Conservation (phyloP, 2,113 vertebrate genomes). For the Ictalurus punctatus region DNA sequence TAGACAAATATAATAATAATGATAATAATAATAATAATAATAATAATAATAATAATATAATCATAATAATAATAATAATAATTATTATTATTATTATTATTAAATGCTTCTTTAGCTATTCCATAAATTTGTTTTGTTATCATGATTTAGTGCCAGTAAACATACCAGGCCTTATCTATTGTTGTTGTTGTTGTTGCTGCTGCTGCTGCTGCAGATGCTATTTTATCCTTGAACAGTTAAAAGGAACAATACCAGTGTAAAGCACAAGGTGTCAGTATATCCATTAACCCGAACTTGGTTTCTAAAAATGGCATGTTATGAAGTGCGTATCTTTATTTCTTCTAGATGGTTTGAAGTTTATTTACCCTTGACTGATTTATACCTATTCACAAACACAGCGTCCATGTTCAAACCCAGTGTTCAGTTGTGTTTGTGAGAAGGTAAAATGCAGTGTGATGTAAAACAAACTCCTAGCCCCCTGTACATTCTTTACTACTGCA, state of each 20-base stretch:
- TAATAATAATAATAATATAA: neutral
- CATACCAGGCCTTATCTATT: neutral
- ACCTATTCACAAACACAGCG: neutral
- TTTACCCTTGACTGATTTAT: neutral
- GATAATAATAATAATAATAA: too few relatives aligned
- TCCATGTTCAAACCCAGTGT: neutral
- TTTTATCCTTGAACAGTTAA: neutral
- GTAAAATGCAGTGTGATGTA: neutral
- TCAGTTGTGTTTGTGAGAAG: neutral
- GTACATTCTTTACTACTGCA: neutral
- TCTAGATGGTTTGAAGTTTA: neutral
- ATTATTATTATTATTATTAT: neutral
- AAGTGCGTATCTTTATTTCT: neutral
- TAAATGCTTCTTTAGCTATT: neutral
- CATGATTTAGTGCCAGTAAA: neutral
- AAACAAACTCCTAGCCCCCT: neutral
- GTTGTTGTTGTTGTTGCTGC: neutral
- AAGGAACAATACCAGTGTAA: neutral
- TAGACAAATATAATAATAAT: neutral
- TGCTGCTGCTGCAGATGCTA: neutral
- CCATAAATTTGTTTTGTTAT: neutral
- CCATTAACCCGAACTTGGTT: constrained; percentile 16
- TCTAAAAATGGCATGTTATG: neutral
- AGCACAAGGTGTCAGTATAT: constrained; percentile 69
- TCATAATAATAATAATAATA: neutral